Evolutionary conservation across 2,888 invertebrate genomes (phyloP).

Genomic region (Buathra laborator): DNA sequence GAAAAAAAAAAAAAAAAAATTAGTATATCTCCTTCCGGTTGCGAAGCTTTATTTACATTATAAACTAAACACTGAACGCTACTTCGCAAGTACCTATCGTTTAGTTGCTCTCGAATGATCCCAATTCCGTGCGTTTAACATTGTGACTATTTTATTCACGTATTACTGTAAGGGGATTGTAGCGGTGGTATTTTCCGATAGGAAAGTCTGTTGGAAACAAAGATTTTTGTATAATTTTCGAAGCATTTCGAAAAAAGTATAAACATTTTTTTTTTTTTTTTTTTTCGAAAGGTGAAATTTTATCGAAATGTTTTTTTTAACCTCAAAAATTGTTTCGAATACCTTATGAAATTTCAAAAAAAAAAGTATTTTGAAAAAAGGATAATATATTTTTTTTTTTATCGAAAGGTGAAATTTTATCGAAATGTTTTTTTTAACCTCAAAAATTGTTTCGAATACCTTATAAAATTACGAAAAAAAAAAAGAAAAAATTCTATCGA

Average conservation of each 20-base stretch:
- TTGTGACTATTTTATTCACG: conserved; percentile 39
- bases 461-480: too few relatives aligned
- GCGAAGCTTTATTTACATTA: conserved; percentile 40
- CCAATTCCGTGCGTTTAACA: conserved; percentile 33
- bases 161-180: conserved; percentile 1
- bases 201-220: neutral
- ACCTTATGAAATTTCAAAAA: neutral
- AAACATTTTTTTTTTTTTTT: neutral
- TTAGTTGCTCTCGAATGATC: conserved; percentile 64
- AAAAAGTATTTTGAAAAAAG: neutral
- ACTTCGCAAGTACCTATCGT: conserved; percentile 73
- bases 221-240: neutral
- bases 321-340: neutral
- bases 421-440: too few relatives aligned
- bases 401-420: too few relatives aligned
- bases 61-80: conserved; percentile 66
- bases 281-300: neutral
- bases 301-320: neutral
- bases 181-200: neutral
- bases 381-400: too few relatives aligned
- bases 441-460: too few relatives aligned
- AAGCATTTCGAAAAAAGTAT: neutral
- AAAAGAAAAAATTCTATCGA: too few relatives aligned
- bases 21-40: conserved; percentile 39
- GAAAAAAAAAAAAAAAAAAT: conserved; percentile 17